These are phyloP conservation scores for Morphnarchus princeps DNA, from an alignment of 2,113 vertebrate genomes.

Conservation along the genomic window DNA sequence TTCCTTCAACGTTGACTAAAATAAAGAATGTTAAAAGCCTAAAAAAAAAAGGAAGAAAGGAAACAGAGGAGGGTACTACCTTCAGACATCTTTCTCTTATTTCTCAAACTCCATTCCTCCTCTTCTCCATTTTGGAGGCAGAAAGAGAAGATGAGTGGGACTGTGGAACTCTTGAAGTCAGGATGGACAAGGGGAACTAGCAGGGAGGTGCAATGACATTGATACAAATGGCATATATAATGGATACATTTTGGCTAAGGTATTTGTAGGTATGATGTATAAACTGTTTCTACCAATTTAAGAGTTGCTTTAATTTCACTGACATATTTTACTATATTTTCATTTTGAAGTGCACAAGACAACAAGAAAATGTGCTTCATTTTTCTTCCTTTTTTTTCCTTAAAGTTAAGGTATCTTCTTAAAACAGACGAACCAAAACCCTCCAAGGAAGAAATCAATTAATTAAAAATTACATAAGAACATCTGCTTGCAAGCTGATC, in stretches of 20 bases:
- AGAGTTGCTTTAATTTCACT: background rate
- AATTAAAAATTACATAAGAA: slow-evolving; percentile 66
- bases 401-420: slow-evolving; percentile 43
- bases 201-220: background rate
- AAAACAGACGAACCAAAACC: slow-evolving; percentile 56
- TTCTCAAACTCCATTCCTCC: background rate
- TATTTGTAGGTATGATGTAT: background rate
- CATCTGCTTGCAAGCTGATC: slow-evolving; percentile 59
- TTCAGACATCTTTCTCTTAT: background rate
- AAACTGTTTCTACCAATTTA: background rate
- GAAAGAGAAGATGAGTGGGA: background rate
- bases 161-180: background rate
- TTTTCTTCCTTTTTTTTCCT: background rate
- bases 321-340: background rate
- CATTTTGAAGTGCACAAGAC: background rate
- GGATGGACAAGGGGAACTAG: background rate
- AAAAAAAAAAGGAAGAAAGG: background rate
- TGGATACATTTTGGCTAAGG: background rate
- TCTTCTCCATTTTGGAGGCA: background rate
- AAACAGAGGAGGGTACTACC: background rate
- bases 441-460: slow-evolving; percentile 64
- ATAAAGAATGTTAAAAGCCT: background rate
- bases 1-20: background rate
- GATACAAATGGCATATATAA: background rate
- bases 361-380: background rate